Conservation (phyloP, 1,140 invertebrate species). For the Zaprionus capensis region DNA sequence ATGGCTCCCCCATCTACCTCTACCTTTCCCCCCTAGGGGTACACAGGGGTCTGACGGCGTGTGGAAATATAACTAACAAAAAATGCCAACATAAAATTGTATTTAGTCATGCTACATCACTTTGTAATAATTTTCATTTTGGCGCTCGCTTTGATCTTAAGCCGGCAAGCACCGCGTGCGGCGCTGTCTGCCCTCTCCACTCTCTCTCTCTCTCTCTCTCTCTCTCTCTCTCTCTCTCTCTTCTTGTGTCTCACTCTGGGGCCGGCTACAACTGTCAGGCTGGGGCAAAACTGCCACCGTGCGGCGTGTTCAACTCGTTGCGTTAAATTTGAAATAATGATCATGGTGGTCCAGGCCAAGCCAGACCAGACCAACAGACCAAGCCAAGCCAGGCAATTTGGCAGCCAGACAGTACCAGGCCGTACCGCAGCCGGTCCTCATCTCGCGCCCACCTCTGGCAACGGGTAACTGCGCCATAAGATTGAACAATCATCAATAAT, state of each 20-base stretch:
- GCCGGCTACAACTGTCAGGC: constrained; percentile 5
- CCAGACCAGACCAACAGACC: neutral
- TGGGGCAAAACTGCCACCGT: constrained; percentile 73
- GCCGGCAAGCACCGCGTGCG: constrained; percentile 67
- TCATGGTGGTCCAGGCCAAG: constrained; percentile 34
- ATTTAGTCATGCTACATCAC: constrained; percentile 84
- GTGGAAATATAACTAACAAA: constrained; percentile 46
- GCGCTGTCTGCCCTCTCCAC: constrained; percentile 40
- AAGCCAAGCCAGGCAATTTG: constrained; percentile 37
- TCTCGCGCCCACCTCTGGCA: neutral
- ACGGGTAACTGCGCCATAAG: constrained; percentile 34
- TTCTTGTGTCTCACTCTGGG: neutral
- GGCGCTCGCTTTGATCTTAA: constrained; percentile 82
- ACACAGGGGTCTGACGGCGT: constrained; percentile 53
- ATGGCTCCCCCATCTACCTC: constrained; percentile 53
- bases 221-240: neutral
- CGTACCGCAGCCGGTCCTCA: constrained; percentile 8
- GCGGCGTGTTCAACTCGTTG: constrained; percentile 55
- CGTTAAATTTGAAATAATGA: constrained; percentile 77
- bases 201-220: constrained; percentile 4
- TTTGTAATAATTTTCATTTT: constrained; percentile 84
- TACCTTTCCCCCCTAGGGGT: neutral
- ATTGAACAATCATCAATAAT: constrained; percentile 73
- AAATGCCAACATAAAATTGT: constrained; percentile 80
- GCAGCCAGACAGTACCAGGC: constrained; percentile 40